Evolutionary conservation across 2,888 invertebrate genomes (phyloP).

Genomic region (Fissipunctia ypsillon): DNA sequence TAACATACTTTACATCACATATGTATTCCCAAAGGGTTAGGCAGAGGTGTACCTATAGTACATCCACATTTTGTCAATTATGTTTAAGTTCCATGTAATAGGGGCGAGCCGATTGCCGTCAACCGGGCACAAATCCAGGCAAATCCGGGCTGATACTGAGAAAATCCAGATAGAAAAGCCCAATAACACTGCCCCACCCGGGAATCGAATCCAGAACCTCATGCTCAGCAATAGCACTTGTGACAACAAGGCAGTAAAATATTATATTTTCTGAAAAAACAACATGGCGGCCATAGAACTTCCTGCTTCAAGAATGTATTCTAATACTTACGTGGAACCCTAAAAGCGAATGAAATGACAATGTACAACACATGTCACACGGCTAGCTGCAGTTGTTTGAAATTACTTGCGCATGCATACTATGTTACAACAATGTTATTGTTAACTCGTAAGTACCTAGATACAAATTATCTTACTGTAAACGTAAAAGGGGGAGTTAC

Average conservation of each 20-base stretch:
- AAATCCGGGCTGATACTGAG: too few relatives aligned
- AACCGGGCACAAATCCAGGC: neutral
- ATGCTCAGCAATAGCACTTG: neutral
- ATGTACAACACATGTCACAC: constrained; percentile 29
- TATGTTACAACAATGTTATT: constrained; percentile 46
- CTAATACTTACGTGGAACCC: constrained; percentile 32
- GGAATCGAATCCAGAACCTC: neutral
- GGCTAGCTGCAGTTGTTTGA: constrained; percentile 43
- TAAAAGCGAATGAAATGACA: constrained; percentile 46
- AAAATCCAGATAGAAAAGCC: neutral
- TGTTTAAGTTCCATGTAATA: neutral
- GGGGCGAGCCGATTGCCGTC: too few relatives aligned
- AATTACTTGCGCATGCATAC: constrained; percentile 32
- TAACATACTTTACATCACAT: neutral
- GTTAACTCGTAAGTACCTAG: constrained; percentile 31
- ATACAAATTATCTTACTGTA: constrained; percentile 21
- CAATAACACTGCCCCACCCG: too few relatives aligned
- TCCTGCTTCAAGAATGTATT: neutral
- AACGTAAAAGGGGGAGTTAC: neutral
- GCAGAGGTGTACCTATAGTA: neutral
- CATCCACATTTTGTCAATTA: neutral
- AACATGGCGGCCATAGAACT: neutral
- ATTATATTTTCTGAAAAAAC: neutral
- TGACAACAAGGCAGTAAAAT: neutral
- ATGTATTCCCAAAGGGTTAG: neutral